A percentile compares a stretch with the other conserved stretches of the same genome.
These are phyloP conservation scores for Micrasema longulum DNA, from an alignment of 1,140 invertebrate species.

Conservation along the genomic window DNA sequence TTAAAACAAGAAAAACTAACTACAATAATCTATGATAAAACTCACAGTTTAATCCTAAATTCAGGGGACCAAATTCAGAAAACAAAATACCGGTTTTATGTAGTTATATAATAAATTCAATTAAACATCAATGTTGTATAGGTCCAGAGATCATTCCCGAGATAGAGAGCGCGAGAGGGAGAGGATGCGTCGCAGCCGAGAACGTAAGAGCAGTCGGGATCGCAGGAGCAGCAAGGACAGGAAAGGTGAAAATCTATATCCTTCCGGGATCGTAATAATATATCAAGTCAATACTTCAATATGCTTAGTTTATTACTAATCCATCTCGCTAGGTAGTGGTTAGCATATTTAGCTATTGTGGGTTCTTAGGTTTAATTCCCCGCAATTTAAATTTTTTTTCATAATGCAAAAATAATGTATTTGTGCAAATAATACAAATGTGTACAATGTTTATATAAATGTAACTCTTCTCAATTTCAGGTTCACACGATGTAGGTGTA, in stretches of 20 bases:
- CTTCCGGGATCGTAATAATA: neutral
- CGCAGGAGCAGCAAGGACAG: constrained; percentile 43
- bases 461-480: constrained; percentile 32
- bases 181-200: constrained; percentile 52
- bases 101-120: too few relatives aligned
- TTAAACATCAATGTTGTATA: too few relatives aligned
- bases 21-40: too few relatives aligned
- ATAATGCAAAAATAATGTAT: too few relatives aligned
- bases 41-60: too few relatives aligned
- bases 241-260: constrained; percentile 28
- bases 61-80: too few relatives aligned
- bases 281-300: neutral
- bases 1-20: too few relatives aligned
- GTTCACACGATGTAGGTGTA: constrained; percentile 46
- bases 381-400: neutral
- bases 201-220: constrained; percentile 52
- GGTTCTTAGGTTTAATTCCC: neutral
- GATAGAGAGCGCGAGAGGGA: constrained; percentile 38
- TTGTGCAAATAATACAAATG: too few relatives aligned
- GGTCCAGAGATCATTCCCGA: constrained; percentile 30
- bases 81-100: too few relatives aligned
- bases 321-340: neutral
- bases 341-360: neutral
- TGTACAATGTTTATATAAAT: too few relatives aligned
- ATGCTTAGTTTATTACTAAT: neutral